A percentile compares a stretch with the other conserved stretches of the same genome.
Evolutionary conservation across 1,140 invertebrate genomes (phyloP).

Genomic region (Meloidogyne hapla): DNA sequence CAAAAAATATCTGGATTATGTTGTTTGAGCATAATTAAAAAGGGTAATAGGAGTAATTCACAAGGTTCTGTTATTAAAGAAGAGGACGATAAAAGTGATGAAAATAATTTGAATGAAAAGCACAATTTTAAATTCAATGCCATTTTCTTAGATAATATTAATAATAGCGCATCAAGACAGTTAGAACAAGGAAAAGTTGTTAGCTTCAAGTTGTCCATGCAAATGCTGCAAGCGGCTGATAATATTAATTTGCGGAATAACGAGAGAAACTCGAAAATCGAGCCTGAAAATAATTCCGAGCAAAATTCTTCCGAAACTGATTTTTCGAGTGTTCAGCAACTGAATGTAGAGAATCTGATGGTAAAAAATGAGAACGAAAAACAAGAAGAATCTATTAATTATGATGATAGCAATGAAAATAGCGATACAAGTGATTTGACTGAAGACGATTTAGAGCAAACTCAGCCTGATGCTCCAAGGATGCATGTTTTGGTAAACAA

Average conservation of each 20-base stretch:
- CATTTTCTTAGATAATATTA: too few species aligned
- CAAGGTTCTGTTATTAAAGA: background rate
- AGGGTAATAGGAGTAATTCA: background rate
- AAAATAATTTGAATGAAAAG: background rate
- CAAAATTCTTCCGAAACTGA: background rate
- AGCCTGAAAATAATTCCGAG: too few species aligned
- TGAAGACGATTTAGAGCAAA: background rate
- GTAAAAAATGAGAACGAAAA: constrained; percentile 34
- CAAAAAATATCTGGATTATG: constrained; percentile 1
- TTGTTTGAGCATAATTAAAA: background rate
- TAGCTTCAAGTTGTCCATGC: background rate
- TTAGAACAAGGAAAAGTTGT: background rate
- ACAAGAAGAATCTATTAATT: constrained; percentile 14
- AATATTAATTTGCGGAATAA: background rate
- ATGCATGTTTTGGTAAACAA: constrained; percentile 58
- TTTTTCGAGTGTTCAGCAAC: background rate
- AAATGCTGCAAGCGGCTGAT: background rate
- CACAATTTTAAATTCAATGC: too few species aligned
- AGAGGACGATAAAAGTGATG: background rate
- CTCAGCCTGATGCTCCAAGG: constrained; percentile 29
- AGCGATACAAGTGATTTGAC: background rate
- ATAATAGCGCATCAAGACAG: background rate
- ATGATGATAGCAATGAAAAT: background rate
- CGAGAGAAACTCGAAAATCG: too few species aligned
- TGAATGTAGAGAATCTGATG: constrained; percentile 3